Base-by-base conservation (phyloP, 2,113 vertebrate genomes). In the human region DNA sequence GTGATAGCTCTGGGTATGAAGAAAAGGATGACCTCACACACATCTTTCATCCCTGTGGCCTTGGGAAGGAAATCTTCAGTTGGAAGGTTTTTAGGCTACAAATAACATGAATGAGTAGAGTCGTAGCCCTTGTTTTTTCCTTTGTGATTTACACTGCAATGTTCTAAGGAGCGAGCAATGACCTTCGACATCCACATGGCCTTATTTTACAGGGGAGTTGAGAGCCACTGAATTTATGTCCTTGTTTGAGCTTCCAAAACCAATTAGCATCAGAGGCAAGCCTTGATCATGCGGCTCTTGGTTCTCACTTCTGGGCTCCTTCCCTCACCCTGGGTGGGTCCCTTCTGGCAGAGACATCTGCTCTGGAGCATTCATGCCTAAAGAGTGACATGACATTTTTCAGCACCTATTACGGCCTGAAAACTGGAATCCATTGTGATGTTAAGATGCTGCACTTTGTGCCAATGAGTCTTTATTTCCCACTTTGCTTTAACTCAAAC, bases 221-320 rank as follows among this genome's bases (percentile, higher is more conserved):
- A 97, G 93, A 95, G 90, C 66, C 89, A 22, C 6, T 90, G 78
- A 73, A 97, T 97, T 96, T 95, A 97, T 88, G 57, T 85, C 55
- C 93, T 93, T 90, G 84, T 94, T 94, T 20, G n/a, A 84, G 68
- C 90, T 93, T 90, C 88, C 75, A 40, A 86, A 90, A 40, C 20
- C 96, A 93, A 66, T 96, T 90, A 96, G 93, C 59, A 38, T 97
- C 84, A 89, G 80, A 84, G 85, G 80, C 55, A 40, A 76, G 76
- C 75, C 96, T 76, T 88, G 90, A 96, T 88, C 80, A 17, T 1
- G 12, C 3, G 3, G 43, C 40, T 85, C 64, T 75, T 43, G 38
- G 11, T 81, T 95, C 95, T 93, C 52, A 40, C 79, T 68, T 35
- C 85, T n/a, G 52, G 78, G 78, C 32, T 18, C 61, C 82, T 68